Conservation (phyloP, 2,113 vertebrate species). For the Vulpes vulpes region DNA sequence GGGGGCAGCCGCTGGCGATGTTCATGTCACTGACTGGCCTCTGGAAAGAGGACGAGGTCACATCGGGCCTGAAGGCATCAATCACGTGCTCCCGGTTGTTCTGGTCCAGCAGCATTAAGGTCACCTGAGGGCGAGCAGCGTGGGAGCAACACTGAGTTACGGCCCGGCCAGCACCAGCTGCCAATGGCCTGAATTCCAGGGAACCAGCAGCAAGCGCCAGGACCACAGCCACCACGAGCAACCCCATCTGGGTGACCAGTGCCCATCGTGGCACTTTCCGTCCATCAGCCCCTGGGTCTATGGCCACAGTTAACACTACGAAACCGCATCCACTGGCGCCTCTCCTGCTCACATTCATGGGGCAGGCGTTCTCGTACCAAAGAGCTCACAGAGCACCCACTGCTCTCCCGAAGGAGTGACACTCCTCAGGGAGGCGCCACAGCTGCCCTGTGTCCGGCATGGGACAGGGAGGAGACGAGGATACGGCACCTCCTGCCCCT, state of each 20-base stretch:
- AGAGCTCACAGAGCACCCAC: background rate
- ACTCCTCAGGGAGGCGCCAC: background rate
- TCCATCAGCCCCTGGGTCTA: rapidly evolving
- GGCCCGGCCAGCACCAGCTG: rapidly evolving
- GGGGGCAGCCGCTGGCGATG: constrained; percentile 97
- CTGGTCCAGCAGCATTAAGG: constrained; percentile 97
- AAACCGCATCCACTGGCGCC: rapidly evolving
- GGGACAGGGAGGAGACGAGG: background rate
- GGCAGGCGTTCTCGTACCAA: background rate
- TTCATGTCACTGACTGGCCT: constrained; percentile 96
- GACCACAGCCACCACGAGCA: too few relatives aligned
- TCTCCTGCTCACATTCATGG: rapidly evolving
- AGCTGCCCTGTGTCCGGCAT: rapidly evolving
- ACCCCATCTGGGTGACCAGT: too few relatives aligned
- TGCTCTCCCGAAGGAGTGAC: background rate
- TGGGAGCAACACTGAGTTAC: rapidly evolving
- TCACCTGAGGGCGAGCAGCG: constrained; percentile 90
- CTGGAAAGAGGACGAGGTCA: constrained; percentile 96
- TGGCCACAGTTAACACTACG: rapidly evolving
- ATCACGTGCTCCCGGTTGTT: constrained; percentile 97
- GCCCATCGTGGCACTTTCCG: rapidly evolving
- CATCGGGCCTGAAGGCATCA: constrained; percentile 95
- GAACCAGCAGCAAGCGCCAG: too few relatives aligned
- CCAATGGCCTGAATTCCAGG: too few relatives aligned
- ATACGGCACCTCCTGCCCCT: background rate